phyloP scores from a whole-genome alignment of 1,140 invertebrate species.

The Bombus pyrosoma region DNA sequence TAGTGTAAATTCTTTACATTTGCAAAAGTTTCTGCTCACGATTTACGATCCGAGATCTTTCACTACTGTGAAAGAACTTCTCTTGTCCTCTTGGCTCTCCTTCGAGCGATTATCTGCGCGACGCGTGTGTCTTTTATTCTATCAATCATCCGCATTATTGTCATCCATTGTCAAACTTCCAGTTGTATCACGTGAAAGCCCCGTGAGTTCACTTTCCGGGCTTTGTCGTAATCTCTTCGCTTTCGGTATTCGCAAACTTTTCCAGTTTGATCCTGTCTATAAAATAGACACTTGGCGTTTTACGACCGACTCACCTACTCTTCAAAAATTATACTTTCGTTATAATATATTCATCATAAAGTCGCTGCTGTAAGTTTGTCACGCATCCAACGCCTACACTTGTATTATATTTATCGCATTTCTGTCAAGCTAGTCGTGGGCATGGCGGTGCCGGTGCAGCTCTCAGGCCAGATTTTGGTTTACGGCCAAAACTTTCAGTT shows the following conservation, averaged over 20 bases:
- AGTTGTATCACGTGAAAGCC: background rate
- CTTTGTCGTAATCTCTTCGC: background rate
- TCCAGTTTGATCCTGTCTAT: background rate
- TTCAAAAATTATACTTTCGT: too few species aligned
- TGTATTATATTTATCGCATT: constrained; percentile 10
- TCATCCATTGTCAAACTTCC: background rate
- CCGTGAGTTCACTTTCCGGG: background rate
- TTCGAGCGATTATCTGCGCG: background rate
- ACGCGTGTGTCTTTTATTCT: background rate
- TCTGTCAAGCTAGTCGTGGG: constrained; percentile 77
- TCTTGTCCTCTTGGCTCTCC: too few species aligned
- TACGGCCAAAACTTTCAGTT: constrained; percentile 81
- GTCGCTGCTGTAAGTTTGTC: background rate
- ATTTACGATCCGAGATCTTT: background rate
- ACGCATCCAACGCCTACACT: background rate
- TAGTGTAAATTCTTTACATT: constrained; percentile 22
- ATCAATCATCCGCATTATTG: background rate
- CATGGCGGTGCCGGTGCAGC: constrained; percentile 77
- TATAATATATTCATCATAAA: too few species aligned
- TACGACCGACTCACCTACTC: too few species aligned
- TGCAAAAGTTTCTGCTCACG: constrained; percentile 16
- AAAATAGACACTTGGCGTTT: too few species aligned
- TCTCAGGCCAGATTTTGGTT: constrained; percentile 74
- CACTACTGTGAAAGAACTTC: background rate
- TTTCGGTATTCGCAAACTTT: background rate